Base-by-base conservation (phyloP, 2,797 vertebrate genomes). In the Sebastolobus altivelis region DNA sequence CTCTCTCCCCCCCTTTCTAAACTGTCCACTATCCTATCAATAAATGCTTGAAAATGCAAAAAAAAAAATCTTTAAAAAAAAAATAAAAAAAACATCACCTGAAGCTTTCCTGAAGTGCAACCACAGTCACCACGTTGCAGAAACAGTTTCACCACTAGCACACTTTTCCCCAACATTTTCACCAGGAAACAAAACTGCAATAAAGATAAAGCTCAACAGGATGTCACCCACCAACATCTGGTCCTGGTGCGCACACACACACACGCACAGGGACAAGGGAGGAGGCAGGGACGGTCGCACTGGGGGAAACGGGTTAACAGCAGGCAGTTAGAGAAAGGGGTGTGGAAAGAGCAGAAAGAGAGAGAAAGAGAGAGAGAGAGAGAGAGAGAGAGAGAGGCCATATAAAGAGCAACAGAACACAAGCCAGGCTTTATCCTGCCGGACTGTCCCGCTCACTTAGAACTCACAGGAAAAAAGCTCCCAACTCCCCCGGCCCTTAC, bases 351-450 rank as follows among this genome's bases (percentile, higher is more conserved):
- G 87, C 22, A 70, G 82, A 75, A 54, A 75, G 75, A 80, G 84
- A 69, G 73, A 73, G 69, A 58, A 70, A 77, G 46, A 75, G 75
- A 80, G 84, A 69, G 73, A 73, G 69, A 58, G 72, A 77, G 25
- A 25, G 80, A 79, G 61, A 80, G 83, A 73, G 82, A 46, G 76
- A 83, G 79, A 83, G 88, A 8, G 89, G 77, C 87, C 73, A 58
- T 96, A 96, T 95, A 96, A 96, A 96, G 93, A 89, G 89, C 89
- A 86, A 66, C 73, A 67, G 87, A 93, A 91, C 91, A 95, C 93
- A 94, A 92, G 86, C 88, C 91, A 77, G 84, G 87, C 94, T 95
- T 93, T 93, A 95, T 95, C 95, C 93, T 89, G 90, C 90, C 86
- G 43, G 81, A 91, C 91, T 91, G 91, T 94, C 93, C 91, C 63